These are phyloP conservation scores for Notiomystis cincta DNA, from an alignment of 2,113 vertebrate genomes.

Conservation along the genomic window DNA sequence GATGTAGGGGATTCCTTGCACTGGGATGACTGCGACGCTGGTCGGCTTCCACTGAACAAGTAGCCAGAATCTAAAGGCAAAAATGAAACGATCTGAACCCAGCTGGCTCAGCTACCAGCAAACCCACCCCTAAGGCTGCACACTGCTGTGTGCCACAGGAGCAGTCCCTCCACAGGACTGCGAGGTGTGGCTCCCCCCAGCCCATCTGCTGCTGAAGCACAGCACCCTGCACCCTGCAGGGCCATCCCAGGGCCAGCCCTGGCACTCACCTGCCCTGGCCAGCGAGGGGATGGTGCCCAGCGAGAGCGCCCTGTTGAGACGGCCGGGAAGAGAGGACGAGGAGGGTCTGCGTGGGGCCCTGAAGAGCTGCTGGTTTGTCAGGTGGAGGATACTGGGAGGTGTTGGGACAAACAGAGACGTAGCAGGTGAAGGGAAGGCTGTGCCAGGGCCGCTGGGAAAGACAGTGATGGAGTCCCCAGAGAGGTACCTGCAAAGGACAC, in stretches of 20 bases:
- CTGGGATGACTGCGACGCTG: constrained; percentile 72
- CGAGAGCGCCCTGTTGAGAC: constrained; percentile 86
- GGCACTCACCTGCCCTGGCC: constrained; percentile 79
- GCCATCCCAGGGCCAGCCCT: too few relatives aligned
- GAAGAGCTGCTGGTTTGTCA: constrained; percentile 79
- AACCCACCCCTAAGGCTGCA: neutral
- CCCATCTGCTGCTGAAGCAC: neutral
- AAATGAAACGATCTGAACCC: neutral
- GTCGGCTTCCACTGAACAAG: constrained; percentile 92
- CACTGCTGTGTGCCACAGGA: neutral
- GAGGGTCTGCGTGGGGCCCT: constrained; percentile 76
- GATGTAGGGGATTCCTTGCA: constrained; percentile 80
- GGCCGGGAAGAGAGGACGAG: constrained; percentile 86
- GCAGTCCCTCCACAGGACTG: neutral
- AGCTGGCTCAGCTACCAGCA: neutral
- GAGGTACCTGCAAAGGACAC: constrained; percentile 81
- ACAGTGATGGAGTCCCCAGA: constrained; percentile 69
- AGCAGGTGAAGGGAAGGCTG: constrained; percentile 34
- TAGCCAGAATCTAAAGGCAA: constrained; percentile 87
- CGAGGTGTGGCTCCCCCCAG: accelerated
- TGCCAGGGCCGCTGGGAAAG: constrained; percentile 60
- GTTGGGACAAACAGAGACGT: constrained; percentile 76
- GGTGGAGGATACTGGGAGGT: constrained; percentile 82
- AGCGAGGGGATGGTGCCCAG: constrained; percentile 91
- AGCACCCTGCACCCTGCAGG: neutral